Percentiles rank a stretch among this genome's conserved stretches.
Conservation (phyloP, 2,888 invertebrate species). For the Ophion ellenae region DNA sequence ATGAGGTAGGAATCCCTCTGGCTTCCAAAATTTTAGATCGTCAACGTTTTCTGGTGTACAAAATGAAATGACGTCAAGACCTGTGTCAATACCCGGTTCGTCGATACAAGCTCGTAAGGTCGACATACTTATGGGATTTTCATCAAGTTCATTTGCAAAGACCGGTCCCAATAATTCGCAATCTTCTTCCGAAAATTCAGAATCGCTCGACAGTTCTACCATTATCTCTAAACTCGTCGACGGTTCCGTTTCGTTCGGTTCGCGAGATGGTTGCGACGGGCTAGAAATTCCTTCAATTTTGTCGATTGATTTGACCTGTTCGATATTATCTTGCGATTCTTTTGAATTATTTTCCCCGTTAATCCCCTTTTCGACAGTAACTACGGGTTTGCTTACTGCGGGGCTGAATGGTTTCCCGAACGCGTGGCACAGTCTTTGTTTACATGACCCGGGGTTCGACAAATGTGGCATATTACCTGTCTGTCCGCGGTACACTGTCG, state of each 20-base stretch:
- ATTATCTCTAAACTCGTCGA: not conserved
- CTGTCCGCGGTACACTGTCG: constrained; percentile 28
- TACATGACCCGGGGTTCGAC: constrained; percentile 30
- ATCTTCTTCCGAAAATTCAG: no score
- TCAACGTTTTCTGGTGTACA: not conserved
- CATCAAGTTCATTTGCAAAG: no score
- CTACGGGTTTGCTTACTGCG: constrained; percentile 46
- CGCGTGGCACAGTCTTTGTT: constrained; percentile 45
- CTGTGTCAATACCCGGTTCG: not conserved
- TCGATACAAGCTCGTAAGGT: no score
- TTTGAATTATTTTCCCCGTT: constrained; percentile 12
- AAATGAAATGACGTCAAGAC: not conserved
- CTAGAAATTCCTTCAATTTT: not conserved
- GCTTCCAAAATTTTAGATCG: constrained; percentile 28
- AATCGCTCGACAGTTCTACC: no score
- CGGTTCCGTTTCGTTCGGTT: not conserved
- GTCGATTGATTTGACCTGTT: constrained; percentile 5
- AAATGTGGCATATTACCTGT: constrained; percentile 29
- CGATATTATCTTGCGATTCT: constrained; percentile 11
- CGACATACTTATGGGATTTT: no score
- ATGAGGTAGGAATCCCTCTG: constrained; percentile 6
- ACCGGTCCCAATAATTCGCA: no score
- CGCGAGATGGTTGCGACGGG: not conserved
- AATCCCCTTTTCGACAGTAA: constrained; percentile 39
- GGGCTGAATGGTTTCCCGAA: constrained; percentile 53